Percentiles rank a stretch among this genome's conserved stretches.
These are phyloP conservation scores for Atta cephalotes DNA, from an alignment of 1,140 invertebrate genomes.

Conservation along the genomic window DNA sequence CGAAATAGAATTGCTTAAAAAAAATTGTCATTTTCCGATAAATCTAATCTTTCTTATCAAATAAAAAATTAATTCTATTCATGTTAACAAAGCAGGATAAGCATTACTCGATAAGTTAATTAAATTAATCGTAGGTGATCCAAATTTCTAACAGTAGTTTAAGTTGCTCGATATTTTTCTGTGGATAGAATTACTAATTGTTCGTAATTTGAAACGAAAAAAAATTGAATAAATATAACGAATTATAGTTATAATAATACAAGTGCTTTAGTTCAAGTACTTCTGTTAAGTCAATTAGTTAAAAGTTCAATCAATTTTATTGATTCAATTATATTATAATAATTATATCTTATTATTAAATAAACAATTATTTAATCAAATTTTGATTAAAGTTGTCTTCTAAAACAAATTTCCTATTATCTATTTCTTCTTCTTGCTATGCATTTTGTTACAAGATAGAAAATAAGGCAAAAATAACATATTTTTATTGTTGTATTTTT, in stretches of 20 bases:
- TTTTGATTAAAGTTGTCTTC: background rate
- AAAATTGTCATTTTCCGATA: too few relatives aligned
- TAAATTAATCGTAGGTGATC: background rate
- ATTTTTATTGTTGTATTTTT: background rate
- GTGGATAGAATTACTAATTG: background rate
- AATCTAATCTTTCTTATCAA: background rate
- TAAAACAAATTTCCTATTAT: background rate
- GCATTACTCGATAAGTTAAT: background rate
- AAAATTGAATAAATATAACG: background rate
- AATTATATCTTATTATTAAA: too few relatives aligned
- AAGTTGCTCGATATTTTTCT: background rate
- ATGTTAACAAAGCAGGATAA: background rate
- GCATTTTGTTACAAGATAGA: background rate
- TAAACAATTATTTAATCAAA: background rate
- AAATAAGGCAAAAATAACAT: conserved; percentile 3
- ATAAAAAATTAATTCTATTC: background rate
- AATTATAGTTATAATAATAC: background rate
- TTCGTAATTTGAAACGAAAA: background rate
- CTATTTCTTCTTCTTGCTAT: background rate
- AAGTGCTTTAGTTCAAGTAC: background rate
- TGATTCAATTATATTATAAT: too few relatives aligned
- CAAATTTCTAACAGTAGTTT: background rate
- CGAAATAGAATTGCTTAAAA: too few relatives aligned
- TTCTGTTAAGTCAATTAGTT: background rate
- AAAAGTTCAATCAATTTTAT: too few relatives aligned